phyloP scores from a whole-genome alignment of 2,113 vertebrate genomes.

The Struthio camelus region DNA sequence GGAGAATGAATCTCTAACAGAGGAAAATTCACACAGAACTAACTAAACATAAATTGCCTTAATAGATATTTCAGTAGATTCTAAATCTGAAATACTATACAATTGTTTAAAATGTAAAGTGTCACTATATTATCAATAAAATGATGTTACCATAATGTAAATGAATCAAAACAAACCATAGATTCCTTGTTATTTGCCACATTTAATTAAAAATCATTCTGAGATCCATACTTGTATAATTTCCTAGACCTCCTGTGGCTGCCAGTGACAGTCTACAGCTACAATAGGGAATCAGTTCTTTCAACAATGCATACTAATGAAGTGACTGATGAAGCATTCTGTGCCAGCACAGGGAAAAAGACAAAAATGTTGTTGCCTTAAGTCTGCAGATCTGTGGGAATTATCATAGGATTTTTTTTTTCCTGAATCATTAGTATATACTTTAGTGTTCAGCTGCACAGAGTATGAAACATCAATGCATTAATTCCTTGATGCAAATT shows the following conservation, averaged over 20 bases:
- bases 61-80: not conserved
- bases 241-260: slow-evolving; percentile 16
- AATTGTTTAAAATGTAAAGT: not conserved
- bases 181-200: slow-evolving; percentile 16
- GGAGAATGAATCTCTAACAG: not conserved
- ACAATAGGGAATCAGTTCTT: slow-evolving; percentile 24
- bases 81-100: not conserved
- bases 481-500: slow-evolving; percentile 36
- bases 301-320: slow-evolving; percentile 59
- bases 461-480: not conserved
- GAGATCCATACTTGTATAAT: slow-evolving; percentile 38
- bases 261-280: slow-evolving; percentile 20
- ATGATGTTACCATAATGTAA: not conserved
- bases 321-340: slow-evolving; percentile 6
- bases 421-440: not conserved
- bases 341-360: not conserved
- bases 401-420: not conserved
- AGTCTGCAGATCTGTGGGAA: slow-evolving; percentile 30
- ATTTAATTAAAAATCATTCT: slow-evolving; percentile 60
- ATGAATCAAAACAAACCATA: slow-evolving; percentile 27
- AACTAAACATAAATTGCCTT: not conserved
- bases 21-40: not conserved
- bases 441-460: not conserved
- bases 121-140: not conserved
- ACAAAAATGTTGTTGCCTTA: slow-evolving; percentile 43